These are phyloP conservation scores for Plotosus lineatus DNA, from an alignment of 2,113 vertebrate genomes.

Conservation along the genomic window DNA sequence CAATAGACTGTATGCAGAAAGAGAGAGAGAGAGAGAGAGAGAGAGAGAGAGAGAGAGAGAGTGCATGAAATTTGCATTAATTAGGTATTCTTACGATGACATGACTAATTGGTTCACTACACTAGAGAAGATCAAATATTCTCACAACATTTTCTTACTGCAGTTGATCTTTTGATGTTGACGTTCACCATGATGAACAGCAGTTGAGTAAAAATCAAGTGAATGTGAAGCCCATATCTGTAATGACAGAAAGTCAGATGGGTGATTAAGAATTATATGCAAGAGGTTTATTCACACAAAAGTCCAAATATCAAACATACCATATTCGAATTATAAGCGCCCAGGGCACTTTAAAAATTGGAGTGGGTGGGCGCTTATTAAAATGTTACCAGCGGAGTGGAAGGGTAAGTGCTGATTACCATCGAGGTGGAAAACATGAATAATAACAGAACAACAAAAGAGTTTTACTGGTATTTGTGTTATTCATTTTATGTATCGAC, in stretches of 20 bases:
- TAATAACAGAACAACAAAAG: too few relatives aligned
- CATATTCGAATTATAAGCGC: too few relatives aligned
- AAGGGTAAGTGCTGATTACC: too few relatives aligned
- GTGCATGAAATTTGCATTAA: conserved; percentile 53
- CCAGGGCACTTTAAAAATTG: too few relatives aligned
- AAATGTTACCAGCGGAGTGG: too few relatives aligned
- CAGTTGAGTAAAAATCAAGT: neutral
- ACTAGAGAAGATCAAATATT: neutral
- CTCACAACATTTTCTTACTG: too few relatives aligned
- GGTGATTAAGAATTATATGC: neutral
- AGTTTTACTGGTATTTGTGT: too few relatives aligned
- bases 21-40: neutral
- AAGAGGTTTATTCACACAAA: neutral
- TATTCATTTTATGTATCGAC: too few relatives aligned
- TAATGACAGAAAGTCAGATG: neutral
- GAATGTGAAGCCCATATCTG: neutral
- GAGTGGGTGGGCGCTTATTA: too few relatives aligned
- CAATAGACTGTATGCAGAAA: neutral
- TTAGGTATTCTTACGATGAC: conserved; percentile 41
- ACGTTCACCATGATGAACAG: too few relatives aligned
- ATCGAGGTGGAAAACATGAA: too few relatives aligned
- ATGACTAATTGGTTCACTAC: neutral
- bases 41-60: conserved; percentile 11
- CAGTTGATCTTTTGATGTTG: too few relatives aligned
- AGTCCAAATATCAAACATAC: neutral